Conservation (phyloP, 2,888 invertebrate genomes). For the Clivina fossor region DNA sequence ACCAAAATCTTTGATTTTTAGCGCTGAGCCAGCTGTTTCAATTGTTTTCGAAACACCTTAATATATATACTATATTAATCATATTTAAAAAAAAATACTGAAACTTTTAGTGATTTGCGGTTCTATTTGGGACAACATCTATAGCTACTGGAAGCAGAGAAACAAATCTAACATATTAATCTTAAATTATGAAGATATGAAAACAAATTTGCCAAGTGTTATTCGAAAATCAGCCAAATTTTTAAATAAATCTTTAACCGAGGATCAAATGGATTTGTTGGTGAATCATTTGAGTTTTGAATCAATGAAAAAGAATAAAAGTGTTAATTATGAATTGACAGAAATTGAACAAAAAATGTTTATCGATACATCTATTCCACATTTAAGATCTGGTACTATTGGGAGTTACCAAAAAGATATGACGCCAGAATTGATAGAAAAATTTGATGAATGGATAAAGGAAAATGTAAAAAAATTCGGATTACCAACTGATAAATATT, state of each 20-base stretch:
- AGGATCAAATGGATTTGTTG: conserved; percentile 2
- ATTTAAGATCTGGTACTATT: conserved; percentile 51
- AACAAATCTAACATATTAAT: conserved; percentile 47
- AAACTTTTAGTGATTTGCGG: conserved; percentile 42
- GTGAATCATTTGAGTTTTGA: conserved; percentile 24
- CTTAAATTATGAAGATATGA: conserved; percentile 47
- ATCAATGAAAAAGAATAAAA: conserved; percentile 57
- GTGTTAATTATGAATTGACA: conserved; percentile 54
- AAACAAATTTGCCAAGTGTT: conserved; percentile 52
- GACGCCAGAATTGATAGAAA: conserved; percentile 65
- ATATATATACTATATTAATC: not conserved
- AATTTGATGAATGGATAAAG: conserved; percentile 69
- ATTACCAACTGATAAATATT: too few relatives aligned
- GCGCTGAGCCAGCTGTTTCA: too few relatives aligned
- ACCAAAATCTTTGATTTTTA: too few relatives aligned
- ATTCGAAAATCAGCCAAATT: conserved; percentile 47
- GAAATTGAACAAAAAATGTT: too few relatives aligned
- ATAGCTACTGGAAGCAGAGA: conserved; percentile 48
- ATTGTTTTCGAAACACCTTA: too few relatives aligned
- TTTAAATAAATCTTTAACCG: not conserved
- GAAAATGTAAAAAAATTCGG: too few relatives aligned
- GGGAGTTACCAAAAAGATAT: conserved; percentile 55
- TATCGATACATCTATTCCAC: conserved; percentile 49
- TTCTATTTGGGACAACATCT: conserved; percentile 47
- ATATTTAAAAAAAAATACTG: conserved; percentile 1